Percentiles rank a stretch among this genome's conserved stretches.
Evolutionary conservation across 2,797 vertebrate species (phyloP).

Genomic region (Furcifer pardalis): DNA sequence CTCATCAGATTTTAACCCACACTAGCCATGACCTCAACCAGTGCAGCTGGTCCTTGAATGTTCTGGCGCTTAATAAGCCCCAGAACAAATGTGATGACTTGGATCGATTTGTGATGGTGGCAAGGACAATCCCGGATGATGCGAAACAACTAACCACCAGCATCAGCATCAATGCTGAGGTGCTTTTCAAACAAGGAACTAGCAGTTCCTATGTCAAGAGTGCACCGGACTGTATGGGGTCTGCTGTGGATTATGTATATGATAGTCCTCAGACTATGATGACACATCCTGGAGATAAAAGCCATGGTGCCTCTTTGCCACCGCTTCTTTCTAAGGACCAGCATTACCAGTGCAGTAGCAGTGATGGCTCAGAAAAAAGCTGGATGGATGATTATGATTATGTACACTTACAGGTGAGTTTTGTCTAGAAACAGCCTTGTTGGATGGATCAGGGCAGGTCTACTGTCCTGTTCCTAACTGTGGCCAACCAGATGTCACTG

Average conservation of each 20-base stretch:
- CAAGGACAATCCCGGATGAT: slow-evolving; percentile 88
- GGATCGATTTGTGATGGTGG: slow-evolving; percentile 94
- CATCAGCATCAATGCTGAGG: slow-evolving; percentile 82
- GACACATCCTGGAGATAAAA: slow-evolving; percentile 63
- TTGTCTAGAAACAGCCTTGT: background rate
- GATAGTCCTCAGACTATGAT: slow-evolving; percentile 59
- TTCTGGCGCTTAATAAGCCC: slow-evolving; percentile 79
- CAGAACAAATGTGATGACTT: slow-evolving; percentile 89
- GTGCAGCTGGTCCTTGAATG: slow-evolving; percentile 85
- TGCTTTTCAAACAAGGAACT: slow-evolving; percentile 82
- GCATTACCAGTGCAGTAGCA: slow-evolving; percentile 80
- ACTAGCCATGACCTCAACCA: slow-evolving; percentile 85
- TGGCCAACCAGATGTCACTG: background rate
- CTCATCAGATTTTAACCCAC: slow-evolving; percentile 92
- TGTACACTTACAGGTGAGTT: slow-evolving; percentile 92
- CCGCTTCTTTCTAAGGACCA: slow-evolving; percentile 74
- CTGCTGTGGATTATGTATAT: slow-evolving; percentile 59
- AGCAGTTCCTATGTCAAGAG: slow-evolving; percentile 70
- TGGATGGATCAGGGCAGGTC: background rate
- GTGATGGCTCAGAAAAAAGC: slow-evolving; percentile 89
- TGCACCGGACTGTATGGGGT: slow-evolving; percentile 58
- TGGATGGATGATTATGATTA: slow-evolving; percentile 99
- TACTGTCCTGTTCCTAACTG: background rate
- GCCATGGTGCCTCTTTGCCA: slow-evolving; percentile 75
- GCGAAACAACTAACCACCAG: slow-evolving; percentile 91